Evolutionary conservation across 2,797 vertebrate species (phyloP), one percentile per base, ranked within the genome.

Genomic region (Leontopithecus rosalia): DNA sequence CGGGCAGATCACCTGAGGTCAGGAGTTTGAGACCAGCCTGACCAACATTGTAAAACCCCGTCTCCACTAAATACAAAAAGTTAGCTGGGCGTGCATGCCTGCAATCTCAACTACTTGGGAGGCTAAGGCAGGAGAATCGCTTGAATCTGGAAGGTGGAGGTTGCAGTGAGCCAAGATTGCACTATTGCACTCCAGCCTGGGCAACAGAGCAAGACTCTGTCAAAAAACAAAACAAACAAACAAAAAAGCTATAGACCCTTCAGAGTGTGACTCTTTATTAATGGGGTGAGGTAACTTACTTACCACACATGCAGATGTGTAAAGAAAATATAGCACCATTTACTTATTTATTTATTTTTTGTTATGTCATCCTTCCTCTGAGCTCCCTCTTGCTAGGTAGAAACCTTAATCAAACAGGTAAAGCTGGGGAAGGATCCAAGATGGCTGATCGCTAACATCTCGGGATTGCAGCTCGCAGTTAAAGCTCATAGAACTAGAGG

Each of bases 261-360:
- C 57, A 86, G 83, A 89, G 75, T 86, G 15, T 79, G 83, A 83
- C 83, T 91, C 82, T 72, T 96, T 93, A 86, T 86, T 95, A 96
- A 95, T 91, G 79, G 92, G 19, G 46, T 89, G 58, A 91, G 91
- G 86, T 96, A 79, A 83, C 70, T 88, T 97, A 84, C 41, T 93
- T 87, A 89, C 28, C 64, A 85, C 50, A 92, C 67, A 76, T 97
- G 96, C 82, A 52, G 79, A 87, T 75, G 19, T 61, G 55, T 89
- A 94, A 96, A 92, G 86, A 95, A 88, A 97, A 92, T n/a, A 33
- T 30, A 93, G 73, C 58, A 73, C 92, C 46, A n/a, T 85, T 94
- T 94, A 36, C 58, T 91, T 64, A 48, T 88, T 89, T 87, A 73
- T 88, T 86, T 87, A 85, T 90, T 76, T 88, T 58, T 67, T 33